These are phyloP conservation scores for Nomada flava DNA, from an alignment of 2,888 invertebrate species.

Conservation along the genomic window DNA sequence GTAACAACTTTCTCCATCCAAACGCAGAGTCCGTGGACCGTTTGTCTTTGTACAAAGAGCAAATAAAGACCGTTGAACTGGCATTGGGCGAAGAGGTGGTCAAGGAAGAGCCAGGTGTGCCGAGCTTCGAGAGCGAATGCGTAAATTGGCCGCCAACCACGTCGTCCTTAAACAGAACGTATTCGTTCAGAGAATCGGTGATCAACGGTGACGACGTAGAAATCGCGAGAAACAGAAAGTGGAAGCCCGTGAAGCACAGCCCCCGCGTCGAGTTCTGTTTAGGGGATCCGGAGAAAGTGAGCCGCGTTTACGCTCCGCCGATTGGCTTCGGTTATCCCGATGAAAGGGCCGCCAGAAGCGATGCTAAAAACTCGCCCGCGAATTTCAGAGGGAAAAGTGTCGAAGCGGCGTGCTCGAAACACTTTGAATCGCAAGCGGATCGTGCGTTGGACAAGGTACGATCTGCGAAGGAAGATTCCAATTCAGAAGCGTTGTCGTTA, in stretches of 20 bases:
- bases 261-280: conserved; percentile 60
- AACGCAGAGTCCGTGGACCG: background rate
- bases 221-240: background rate
- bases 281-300: conserved; percentile 6
- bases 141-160: conserved; percentile 13
- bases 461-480: background rate
- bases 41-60: background rate
- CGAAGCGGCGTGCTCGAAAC: background rate
- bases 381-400: background rate
- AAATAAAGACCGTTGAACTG: conserved; percentile 1
- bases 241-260: conserved; percentile 57
- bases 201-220: background rate
- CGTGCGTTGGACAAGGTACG: background rate
- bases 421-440: background rate
- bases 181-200: conserved; percentile 51
- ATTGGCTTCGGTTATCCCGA: background rate
- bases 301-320: background rate
- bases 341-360: background rate
- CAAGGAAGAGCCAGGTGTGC: background rate
- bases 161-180: conserved; percentile 55
- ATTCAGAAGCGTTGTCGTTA: too few relatives aligned
- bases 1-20: background rate
- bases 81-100: background rate
- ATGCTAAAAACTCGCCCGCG: background rate
- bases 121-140: background rate